phyloP scores from a whole-genome alignment of 2,888 invertebrate species.

The Phragmatobia fuliginosa region DNA sequence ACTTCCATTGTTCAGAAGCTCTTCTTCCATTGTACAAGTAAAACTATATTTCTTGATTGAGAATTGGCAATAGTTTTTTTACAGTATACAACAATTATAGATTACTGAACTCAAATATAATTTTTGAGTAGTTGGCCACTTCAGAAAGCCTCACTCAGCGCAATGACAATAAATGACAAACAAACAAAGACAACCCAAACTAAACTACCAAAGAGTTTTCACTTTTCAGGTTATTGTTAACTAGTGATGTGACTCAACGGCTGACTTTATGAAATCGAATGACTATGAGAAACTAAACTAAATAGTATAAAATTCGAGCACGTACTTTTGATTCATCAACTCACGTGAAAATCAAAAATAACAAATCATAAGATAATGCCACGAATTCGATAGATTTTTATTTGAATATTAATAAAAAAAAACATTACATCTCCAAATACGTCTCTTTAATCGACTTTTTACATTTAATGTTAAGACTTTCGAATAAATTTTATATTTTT shows the following conservation, averaged over 20 bases:
- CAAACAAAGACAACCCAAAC: neutral
- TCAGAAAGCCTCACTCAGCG: neutral
- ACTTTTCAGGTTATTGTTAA: neutral
- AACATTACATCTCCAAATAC: too few relatives aligned
- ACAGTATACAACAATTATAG: neutral
- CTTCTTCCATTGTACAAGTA: slow-evolving; percentile 64
- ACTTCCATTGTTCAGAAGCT: slow-evolving; percentile 68
- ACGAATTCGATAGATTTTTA: neutral
- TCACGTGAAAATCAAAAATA: neutral
- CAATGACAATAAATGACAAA: slow-evolving; percentile 1
- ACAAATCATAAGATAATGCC: neutral
- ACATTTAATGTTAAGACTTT: too few relatives aligned
- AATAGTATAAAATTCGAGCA: neutral
- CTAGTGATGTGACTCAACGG: neutral
- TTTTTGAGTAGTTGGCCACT: neutral
- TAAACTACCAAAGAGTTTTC: neutral
- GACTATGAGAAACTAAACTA: too few relatives aligned
- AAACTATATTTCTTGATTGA: neutral
- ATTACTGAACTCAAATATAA: neutral
- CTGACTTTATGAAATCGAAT: neutral
- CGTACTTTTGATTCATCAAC: neutral
- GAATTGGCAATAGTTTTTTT: neutral
- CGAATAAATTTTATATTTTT: neutral
- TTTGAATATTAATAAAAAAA: too few relatives aligned
- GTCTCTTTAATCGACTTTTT: too few relatives aligned